A percentile compares a stretch with the other conserved stretches of the same genome.
These are phyloP conservation scores for Pholis gunnellus DNA, from an alignment of 2,113 vertebrate genomes.

Conservation along the genomic window DNA sequence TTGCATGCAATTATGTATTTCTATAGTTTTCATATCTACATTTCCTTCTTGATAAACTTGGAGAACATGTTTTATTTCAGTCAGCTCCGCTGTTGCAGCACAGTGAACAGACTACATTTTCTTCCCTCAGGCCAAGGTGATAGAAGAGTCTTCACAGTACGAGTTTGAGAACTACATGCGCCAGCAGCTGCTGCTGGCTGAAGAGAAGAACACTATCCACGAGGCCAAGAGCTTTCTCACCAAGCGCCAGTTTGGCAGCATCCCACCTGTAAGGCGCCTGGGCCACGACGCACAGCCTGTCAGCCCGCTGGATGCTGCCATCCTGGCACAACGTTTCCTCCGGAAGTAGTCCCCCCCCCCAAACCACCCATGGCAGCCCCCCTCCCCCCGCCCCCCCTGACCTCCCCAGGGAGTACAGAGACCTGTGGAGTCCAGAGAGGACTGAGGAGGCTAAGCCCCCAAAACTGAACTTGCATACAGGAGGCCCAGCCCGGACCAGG, in stretches of 20 bases:
- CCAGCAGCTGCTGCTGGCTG: slow-evolving; percentile 96
- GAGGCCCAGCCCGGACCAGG: slow-evolving; percentile 28
- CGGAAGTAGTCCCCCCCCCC: slow-evolving; percentile 86
- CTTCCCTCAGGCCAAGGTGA: slow-evolving; percentile 89
- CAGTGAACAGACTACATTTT: slow-evolving; percentile 38
- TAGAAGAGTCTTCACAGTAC: slow-evolving; percentile 97
- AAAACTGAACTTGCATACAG: slow-evolving; percentile 46
- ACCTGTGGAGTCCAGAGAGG: slow-evolving; percentile 48
- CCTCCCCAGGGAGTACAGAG: slow-evolving; percentile 24
- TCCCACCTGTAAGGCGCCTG: slow-evolving; percentile 93
- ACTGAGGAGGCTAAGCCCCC: slow-evolving; percentile 15
- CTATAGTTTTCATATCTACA: neutral
- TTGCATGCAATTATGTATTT: neutral
- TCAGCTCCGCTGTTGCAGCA: slow-evolving; percentile 10
- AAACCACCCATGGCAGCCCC: slow-evolving; percentile 38
- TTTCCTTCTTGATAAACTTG: neutral
- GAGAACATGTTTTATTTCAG: neutral
- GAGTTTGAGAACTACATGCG: slow-evolving; percentile 99
- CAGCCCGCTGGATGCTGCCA: slow-evolving; percentile 94
- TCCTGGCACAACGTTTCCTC: slow-evolving; percentile 96
- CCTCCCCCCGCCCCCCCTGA: slow-evolving; percentile 39
- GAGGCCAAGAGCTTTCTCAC: slow-evolving; percentile 94
- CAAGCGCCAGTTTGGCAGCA: slow-evolving; percentile 93
- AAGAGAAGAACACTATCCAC: slow-evolving; percentile 97
- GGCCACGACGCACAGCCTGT: slow-evolving; percentile 97